Conservation (phyloP, 2,113 vertebrate species). For the Apistogramma diplotaenia region DNA sequence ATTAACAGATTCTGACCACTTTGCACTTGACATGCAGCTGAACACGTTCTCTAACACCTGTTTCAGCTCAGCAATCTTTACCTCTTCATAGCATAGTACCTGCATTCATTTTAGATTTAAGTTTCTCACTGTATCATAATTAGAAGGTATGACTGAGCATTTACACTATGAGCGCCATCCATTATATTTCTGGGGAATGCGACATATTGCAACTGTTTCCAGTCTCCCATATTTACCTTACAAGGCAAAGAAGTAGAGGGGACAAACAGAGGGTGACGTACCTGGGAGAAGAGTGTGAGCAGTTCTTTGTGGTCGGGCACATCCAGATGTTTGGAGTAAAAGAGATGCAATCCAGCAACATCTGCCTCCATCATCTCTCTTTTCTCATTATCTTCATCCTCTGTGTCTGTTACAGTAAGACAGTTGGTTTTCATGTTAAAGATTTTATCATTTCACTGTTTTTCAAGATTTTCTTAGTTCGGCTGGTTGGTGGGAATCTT, state of each 20-base stretch:
- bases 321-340: constrained; percentile 93
- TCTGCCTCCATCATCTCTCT: constrained; percentile 85
- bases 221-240: neutral
- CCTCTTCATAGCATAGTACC: neutral
- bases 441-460: neutral
- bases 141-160: neutral
- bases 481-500: neutral
- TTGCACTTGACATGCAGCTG: neutral
- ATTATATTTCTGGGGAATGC: neutral
- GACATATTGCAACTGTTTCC: neutral
- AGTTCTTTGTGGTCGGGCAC: constrained; percentile 82
- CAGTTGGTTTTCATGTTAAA: neutral
- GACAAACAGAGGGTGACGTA: constrained; percentile 36
- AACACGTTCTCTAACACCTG: neutral
- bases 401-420: constrained; percentile 80
- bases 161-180: neutral
- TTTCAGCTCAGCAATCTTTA: neutral
- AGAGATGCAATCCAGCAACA: constrained; percentile 87
- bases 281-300: constrained; percentile 90
- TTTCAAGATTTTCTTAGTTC: neutral
- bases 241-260: neutral
- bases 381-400: constrained; percentile 91
- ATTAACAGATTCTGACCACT: neutral
- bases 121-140: neutral
- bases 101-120: neutral